Evolutionary conservation across 2,888 invertebrate species (phyloP), one percentile per base, ranked within the genome.

Genomic region (Phania funesta): DNA sequence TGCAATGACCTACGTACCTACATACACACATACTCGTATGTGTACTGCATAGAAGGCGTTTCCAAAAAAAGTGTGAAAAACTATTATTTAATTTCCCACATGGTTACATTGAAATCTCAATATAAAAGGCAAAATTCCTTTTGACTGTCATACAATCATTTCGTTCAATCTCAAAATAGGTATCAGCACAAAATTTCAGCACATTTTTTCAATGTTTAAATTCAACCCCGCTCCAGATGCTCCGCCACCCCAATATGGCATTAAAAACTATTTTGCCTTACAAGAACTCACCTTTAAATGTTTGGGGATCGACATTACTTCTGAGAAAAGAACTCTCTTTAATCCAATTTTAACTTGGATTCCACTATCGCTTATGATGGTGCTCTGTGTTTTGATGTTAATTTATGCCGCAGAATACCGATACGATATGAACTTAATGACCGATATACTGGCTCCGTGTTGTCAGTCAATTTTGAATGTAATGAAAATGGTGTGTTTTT

Each of bases 371-470:
- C 3, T 35, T 0, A 3, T 58, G 1, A 9, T 62, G 4, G 11
- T 16, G 3, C n/a, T 76, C 1, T 16, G 24, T 11, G 13, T 41
- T 8, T 50, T 56, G 8, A 74, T 76, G 62, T 16, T 50, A 5
- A 29, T 74, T 16, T 83, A 68, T 16, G 80, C 70, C 8, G 16
- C 18, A 3, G 48, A 76, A 13, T 35, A 76, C 62, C 18, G 80
- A 5, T 11, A 67, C 1, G 80, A 84, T 18, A 29, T 81, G 50
- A 48, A 68, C 13, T 64, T 78, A 16, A 73, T 80, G 1, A 83
- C 82, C 0, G 81, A 77, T 64, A 74, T 83, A 22, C 29, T 85
- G 64, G 29, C 74, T 13, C 75, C 80, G 0, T 79, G 68, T 29
- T 56, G 75, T 26, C 83, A 84, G n/a, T 41, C 60, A 1, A 0